Evolutionary conservation across 2,113 vertebrate species (phyloP), one percentile per base, ranked within the genome.

Genomic region (Hiodon alosoides): DNA sequence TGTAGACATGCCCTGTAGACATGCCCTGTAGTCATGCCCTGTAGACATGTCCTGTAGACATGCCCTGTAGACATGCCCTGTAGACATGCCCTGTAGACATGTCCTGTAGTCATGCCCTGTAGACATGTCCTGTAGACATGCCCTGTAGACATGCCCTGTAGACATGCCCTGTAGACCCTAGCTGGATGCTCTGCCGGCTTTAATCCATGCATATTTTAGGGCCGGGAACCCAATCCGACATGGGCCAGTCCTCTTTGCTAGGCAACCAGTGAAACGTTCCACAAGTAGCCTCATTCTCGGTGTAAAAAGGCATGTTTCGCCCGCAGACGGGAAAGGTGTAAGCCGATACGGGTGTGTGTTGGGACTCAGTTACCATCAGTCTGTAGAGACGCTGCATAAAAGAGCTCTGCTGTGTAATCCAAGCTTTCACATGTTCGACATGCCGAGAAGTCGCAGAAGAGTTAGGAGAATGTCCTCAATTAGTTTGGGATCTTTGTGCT

Each of bases 161-260:
- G 52, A 54, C 67, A 58, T 59, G 13, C 10, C 47, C 69, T 59
- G 17, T 58, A 57, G 7, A 55, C 17, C 4, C 55, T 59, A 8
- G n/a, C 9, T 60, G 46, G 48, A 31, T 71, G 1, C 54, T 7
- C 7, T 4, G 47, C 70, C 58, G 70, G 11, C 9, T 59, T 10
- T 10, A n/a, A n/a, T 71, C 31, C 70, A 71, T 71, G 70, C 13
- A 71, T 71, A 47, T 60, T 58, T 71, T 48, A 71, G 52, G 17
- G 69, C n/a, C 7, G 5, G 69, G 11, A 70, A 70, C 17, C 17
- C 17, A 17, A 70, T 64, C 3, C 14, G 16, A 17, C 16, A 50
- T 2, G 52, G 7, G 16, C 11, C 11, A 46, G 54, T 14, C n/a
- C 7, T 47, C 69, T 50, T 4, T 46, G 14, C 69, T 47, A 59